Percentiles rank a stretch among this genome's conserved stretches.
Evolutionary conservation across 2,797 vertebrate species (phyloP).

Genomic region (Monodelphis domestica): DNA sequence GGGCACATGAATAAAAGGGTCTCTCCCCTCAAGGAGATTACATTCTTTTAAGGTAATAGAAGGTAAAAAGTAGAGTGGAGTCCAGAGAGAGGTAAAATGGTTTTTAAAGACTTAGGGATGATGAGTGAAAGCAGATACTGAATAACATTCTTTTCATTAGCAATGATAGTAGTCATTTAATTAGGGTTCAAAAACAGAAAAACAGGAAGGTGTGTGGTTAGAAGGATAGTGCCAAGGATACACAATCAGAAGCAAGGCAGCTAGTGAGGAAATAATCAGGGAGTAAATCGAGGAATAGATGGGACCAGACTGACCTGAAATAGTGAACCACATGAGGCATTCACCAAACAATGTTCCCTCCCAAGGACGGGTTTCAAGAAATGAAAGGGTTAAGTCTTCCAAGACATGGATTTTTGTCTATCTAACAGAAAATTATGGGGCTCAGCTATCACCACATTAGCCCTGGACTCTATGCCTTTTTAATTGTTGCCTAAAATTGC

Average conservation of each 20-base stretch:
- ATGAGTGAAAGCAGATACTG: background rate
- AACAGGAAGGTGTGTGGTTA: background rate
- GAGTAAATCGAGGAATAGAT: background rate
- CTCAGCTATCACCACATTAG: background rate
- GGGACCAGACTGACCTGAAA: background rate
- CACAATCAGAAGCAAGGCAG: background rate
- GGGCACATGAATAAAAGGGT: background rate
- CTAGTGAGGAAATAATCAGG: background rate
- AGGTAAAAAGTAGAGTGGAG: background rate
- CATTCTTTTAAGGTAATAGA: background rate
- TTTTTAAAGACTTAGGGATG: background rate
- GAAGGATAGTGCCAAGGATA: background rate
- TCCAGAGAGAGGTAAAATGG: background rate
- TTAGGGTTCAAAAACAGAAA: background rate
- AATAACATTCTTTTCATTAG: background rate
- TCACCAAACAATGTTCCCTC: background rate
- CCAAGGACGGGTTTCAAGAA: background rate
- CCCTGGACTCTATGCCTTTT: background rate
- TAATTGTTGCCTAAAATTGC: background rate
- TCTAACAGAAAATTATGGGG: background rate
- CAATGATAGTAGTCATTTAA: background rate
- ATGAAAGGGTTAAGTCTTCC: background rate
- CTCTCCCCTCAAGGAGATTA: background rate
- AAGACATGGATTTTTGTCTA: background rate
- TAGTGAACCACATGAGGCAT: background rate